Percentiles rank a stretch among this genome's conserved stretches.
phyloP scores from a whole-genome alignment of 2,113 vertebrate species.

The Plecotus auritus region DNA sequence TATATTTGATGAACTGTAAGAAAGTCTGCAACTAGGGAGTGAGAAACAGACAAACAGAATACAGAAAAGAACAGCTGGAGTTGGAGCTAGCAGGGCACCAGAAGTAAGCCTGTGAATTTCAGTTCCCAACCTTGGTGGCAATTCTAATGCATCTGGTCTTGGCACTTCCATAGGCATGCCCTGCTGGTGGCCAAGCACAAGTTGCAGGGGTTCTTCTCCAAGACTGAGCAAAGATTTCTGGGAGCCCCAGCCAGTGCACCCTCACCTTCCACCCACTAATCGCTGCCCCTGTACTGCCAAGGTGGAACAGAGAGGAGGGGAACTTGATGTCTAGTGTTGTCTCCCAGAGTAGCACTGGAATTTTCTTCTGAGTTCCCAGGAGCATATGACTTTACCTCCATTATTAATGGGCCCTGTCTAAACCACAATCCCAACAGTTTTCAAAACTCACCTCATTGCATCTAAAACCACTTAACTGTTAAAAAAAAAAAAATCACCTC shows the following conservation, averaged over 20 bases:
- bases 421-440: not conserved
- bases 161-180: fast-evolving
- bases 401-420: not conserved
- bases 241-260: not conserved
- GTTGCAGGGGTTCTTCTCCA: fast-evolving
- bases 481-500: not conserved
- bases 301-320: no score
- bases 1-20: not conserved
- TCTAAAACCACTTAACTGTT: not conserved
- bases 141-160: not conserved
- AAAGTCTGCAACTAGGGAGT: not conserved
- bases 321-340: not conserved
- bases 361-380: not conserved
- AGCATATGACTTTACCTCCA: not conserved
- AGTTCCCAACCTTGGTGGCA: not conserved
- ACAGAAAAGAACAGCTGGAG: not conserved
- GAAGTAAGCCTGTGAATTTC: not conserved
- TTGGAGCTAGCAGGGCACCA: not conserved
- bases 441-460: not conserved
- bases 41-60: no score
- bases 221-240: no score
- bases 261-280: fast-evolving
- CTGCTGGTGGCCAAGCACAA: fast-evolving
- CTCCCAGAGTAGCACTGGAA: not conserved
- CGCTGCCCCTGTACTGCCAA: no score